These are phyloP conservation scores for Lamellibrachia luymesi DNA, from an alignment of 1,140 invertebrate genomes.

Conservation along the genomic window DNA sequence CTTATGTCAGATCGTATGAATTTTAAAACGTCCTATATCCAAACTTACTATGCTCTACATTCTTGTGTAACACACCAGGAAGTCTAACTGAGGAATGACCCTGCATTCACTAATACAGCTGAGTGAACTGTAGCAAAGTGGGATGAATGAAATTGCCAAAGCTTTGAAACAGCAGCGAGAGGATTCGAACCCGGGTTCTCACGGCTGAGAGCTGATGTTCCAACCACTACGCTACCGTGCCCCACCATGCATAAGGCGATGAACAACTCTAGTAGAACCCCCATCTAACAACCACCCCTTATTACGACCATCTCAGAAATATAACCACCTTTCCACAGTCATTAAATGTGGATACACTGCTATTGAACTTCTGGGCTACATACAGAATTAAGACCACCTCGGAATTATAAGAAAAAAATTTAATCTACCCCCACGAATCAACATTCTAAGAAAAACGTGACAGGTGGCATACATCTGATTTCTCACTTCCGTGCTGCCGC, in stretches of 20 bases:
- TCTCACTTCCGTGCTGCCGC: not conserved
- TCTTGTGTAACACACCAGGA: too few species aligned
- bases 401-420: not conserved
- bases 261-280: not conserved
- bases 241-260: not conserved
- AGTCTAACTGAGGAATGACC: too few species aligned
- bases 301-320: not conserved
- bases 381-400: not conserved
- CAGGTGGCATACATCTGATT: not conserved
- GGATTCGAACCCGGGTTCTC: too few species aligned
- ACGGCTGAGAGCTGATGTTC: too few species aligned
- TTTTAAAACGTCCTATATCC: too few species aligned
- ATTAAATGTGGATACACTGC: not conserved
- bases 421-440: not conserved
- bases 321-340: not conserved
- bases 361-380: not conserved
- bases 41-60: too few species aligned
- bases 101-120: too few species aligned
- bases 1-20: too few species aligned
- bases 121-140: too few species aligned
- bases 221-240: too few species aligned
- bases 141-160: too few species aligned
- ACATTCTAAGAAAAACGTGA: not conserved
- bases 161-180: too few species aligned
- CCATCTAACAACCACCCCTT: not conserved